Percentiles rank a stretch among this genome's conserved stretches.
phyloP scores from a whole-genome alignment of 2,888 invertebrate genomes.

The Cephonodes hylas region DNA sequence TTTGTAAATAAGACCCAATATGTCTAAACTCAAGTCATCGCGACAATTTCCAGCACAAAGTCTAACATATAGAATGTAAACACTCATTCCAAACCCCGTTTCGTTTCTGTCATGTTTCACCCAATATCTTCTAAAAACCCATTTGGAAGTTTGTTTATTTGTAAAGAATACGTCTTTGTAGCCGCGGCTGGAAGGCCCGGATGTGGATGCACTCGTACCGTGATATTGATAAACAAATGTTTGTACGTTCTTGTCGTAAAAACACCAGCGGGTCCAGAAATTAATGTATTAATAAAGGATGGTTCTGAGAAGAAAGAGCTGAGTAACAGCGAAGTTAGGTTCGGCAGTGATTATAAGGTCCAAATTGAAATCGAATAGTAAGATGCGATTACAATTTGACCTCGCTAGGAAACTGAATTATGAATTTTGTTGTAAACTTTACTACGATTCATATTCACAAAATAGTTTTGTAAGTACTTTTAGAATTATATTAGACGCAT shows the following conservation, averaged over 20 bases:
- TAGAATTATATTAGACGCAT: too few relatives aligned
- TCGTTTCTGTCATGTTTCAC: background rate
- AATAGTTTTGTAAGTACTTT: too few relatives aligned
- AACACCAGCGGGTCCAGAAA: background rate
- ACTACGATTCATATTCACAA: too few relatives aligned
- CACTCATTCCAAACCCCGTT: background rate
- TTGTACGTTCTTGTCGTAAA: background rate
- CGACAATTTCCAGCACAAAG: background rate
- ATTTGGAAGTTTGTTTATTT: background rate
- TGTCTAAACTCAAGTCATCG: background rate
- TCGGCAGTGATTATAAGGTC: too few relatives aligned
- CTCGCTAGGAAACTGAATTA: too few relatives aligned
- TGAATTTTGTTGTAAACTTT: too few relatives aligned
- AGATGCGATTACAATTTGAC: too few relatives aligned
- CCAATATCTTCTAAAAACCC: conserved; percentile 7
- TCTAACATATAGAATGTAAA: background rate
- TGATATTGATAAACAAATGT: background rate
- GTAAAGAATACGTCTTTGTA: conserved; percentile 6
- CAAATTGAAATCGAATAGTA: too few relatives aligned
- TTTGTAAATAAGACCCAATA: background rate
- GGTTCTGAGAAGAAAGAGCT: background rate
- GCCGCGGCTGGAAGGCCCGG: conserved; percentile 2
- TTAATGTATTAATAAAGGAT: background rate
- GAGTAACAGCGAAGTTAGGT: too few relatives aligned
- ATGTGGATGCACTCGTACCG: conserved; percentile 19